A percentile compares a stretch with the other conserved stretches of the same genome.
phyloP scores from a whole-genome alignment of 2,113 vertebrate genomes.

The Scophthalmus maximus region DNA sequence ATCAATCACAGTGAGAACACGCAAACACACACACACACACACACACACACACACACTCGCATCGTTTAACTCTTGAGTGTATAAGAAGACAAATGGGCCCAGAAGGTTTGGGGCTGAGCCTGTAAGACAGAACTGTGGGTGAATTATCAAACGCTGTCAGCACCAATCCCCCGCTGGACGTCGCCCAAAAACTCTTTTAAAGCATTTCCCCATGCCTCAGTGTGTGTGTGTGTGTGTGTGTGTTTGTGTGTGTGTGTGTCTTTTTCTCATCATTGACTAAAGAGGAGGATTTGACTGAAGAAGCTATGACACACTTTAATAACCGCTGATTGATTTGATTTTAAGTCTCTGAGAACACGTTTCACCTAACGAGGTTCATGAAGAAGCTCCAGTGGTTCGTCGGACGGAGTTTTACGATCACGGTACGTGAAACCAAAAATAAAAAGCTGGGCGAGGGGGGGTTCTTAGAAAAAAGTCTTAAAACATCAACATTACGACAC shows the following conservation, averaged over 20 bases:
- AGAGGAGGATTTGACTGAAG: not conserved
- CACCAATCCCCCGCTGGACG: slow-evolving; percentile 30
- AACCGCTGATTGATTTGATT: not conserved
- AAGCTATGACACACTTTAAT: not conserved
- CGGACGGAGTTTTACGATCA: too few relatives aligned
- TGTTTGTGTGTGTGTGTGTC: slow-evolving; percentile 16
- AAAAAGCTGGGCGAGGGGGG: too few relatives aligned
- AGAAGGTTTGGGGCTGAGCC: too few relatives aligned
- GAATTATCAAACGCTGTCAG: slow-evolving; percentile 41
- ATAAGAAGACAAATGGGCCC: slow-evolving; percentile 37
- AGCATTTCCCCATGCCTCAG: slow-evolving; percentile 33
- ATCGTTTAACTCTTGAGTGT: slow-evolving; percentile 65
- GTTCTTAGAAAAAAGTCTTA: too few relatives aligned
- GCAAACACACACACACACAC: slow-evolving; percentile 14
- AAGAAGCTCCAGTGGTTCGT: too few relatives aligned
- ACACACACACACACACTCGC: slow-evolving; percentile 27
- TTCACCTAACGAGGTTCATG: too few relatives aligned
- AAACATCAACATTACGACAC: too few relatives aligned
- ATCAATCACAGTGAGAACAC: slow-evolving; percentile 77
- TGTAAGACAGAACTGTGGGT: slow-evolving; percentile 46
- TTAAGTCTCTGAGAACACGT: too few relatives aligned
- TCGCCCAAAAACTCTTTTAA: slow-evolving; percentile 56
- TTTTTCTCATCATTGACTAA: not conserved
- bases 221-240: slow-evolving; percentile 19
- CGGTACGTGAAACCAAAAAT: too few relatives aligned